These are phyloP conservation scores for Volucella zonaria DNA, from an alignment of 2,888 invertebrate species.

Conservation along the genomic window DNA sequence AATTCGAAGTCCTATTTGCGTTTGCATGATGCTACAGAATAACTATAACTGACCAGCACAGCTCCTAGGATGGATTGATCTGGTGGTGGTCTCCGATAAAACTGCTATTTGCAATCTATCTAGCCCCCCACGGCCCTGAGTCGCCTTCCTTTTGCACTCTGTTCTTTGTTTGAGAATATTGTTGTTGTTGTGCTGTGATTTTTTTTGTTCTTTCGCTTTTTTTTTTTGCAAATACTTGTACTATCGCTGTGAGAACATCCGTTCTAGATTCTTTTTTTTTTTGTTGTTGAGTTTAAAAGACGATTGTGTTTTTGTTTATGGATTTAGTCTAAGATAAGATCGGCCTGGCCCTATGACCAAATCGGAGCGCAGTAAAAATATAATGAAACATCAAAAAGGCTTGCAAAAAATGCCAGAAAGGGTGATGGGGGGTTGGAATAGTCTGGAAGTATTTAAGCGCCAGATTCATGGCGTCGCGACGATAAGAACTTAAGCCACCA, in stretches of 20 bases:
- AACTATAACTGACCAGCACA: conserved; percentile 51
- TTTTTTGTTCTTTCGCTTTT: conserved; percentile 5
- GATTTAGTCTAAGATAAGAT: conserved; percentile 11
- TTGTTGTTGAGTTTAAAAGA: conserved; percentile 1
- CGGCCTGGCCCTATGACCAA: conserved; percentile 2
- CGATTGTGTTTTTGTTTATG: conserved; percentile 13
- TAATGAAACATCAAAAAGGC: conserved; percentile 27
- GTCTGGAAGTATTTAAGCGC: conserved; percentile 54
- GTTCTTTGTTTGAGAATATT: conserved; percentile 17
- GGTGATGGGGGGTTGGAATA: not conserved
- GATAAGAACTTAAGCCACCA: conserved; percentile 53
- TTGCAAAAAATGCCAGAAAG: conserved; percentile 11
- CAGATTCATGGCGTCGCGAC: conserved; percentile 45
- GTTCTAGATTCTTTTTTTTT: conserved; percentile 53
- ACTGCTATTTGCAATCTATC: conserved; percentile 46
- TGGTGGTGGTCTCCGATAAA: conserved; percentile 52
- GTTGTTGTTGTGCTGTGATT: not conserved
- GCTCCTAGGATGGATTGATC: conserved; percentile 19
- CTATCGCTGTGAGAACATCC: conserved; percentile 71
- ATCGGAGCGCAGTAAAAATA: conserved; percentile 3
- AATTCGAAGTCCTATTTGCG: conserved; percentile 49
- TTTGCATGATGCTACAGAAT: conserved; percentile 56
- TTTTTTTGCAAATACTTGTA: conserved; percentile 55
- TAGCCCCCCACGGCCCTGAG: not conserved
- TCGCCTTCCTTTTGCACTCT: conserved; percentile 12